phyloP scores from a whole-genome alignment of 1,140 invertebrate genomes.

The Ctenoplectra terminalis region DNA sequence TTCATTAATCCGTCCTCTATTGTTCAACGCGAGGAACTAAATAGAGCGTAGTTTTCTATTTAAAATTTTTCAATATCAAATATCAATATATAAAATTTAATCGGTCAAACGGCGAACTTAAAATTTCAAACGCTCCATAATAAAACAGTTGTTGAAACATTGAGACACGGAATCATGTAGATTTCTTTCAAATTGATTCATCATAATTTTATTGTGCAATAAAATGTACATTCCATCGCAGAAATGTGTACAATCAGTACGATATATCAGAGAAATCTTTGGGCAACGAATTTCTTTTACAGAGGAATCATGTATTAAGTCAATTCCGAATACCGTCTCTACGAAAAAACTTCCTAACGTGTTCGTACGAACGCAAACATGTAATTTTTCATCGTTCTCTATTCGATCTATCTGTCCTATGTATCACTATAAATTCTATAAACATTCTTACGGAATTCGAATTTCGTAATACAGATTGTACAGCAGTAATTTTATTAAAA shows the following conservation, averaged over 20 bases:
- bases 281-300: constrained; percentile 52
- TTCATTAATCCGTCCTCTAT: background rate
- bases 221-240: constrained; percentile 65
- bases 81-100: background rate
- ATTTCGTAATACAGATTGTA: constrained; percentile 29
- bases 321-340: constrained; percentile 30
- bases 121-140: too few species aligned
- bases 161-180: background rate
- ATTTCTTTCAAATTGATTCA: constrained; percentile 39
- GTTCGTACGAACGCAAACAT: constrained; percentile 7
- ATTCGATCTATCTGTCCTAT: constrained; percentile 30
- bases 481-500: constrained; percentile 24
- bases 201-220: constrained; percentile 70
- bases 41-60: background rate
- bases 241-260: constrained; percentile 60
- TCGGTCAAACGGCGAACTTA: too few species aligned
- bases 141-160: too few species aligned
- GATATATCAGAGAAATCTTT: constrained; percentile 62
- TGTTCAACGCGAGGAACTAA: background rate
- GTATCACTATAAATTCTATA: constrained; percentile 23
- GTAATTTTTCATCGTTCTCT: constrained; percentile 12
- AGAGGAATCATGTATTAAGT: constrained; percentile 52
- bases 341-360: constrained; percentile 14
- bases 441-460: constrained; percentile 37
- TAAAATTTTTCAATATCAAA: background rate